A percentile compares a stretch with the other conserved stretches of the same genome.
These are phyloP conservation scores for Cataglyphis altisquamis DNA, from an alignment of 2,888 invertebrate species.

Conservation along the genomic window DNA sequence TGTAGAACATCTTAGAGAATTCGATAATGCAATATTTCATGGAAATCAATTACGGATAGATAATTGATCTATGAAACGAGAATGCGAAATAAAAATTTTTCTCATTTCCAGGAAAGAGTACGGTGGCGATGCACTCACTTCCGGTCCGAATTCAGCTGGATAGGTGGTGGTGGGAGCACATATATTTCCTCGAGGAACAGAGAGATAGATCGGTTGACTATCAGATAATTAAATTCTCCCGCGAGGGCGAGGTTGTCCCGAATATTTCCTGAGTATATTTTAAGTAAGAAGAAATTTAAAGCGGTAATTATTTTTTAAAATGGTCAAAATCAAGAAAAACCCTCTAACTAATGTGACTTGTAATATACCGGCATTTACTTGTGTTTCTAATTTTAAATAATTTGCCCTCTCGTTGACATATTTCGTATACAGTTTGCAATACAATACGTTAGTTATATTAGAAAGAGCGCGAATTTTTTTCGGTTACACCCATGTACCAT, in stretches of 20 bases:
- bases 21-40: slow-evolving; percentile 48
- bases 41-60: slow-evolving; percentile 53
- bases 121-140: slow-evolving; percentile 63
- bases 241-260: slow-evolving; percentile 65
- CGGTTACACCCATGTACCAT: not conserved
- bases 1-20: not conserved
- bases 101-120: slow-evolving; percentile 65
- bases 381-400: not conserved
- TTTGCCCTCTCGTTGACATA: not conserved
- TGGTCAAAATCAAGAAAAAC: slow-evolving; percentile 24
- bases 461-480: not conserved
- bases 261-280: slow-evolving; percentile 72
- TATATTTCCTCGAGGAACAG: slow-evolving; percentile 65
- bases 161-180: slow-evolving; percentile 43
- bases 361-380: not conserved
- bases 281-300: slow-evolving; percentile 44
- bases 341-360: not conserved
- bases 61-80: slow-evolving; percentile 39
- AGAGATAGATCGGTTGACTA: slow-evolving; percentile 79
- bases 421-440: not conserved
- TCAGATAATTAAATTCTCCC: slow-evolving; percentile 82
- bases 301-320: slow-evolving; percentile 27
- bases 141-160: slow-evolving; percentile 63
- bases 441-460: not conserved
- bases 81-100: slow-evolving; percentile 67